These are phyloP conservation scores for Pseudomyrmex sp. DNA, from an alignment of 1,140 invertebrate genomes.

Conservation along the genomic window DNA sequence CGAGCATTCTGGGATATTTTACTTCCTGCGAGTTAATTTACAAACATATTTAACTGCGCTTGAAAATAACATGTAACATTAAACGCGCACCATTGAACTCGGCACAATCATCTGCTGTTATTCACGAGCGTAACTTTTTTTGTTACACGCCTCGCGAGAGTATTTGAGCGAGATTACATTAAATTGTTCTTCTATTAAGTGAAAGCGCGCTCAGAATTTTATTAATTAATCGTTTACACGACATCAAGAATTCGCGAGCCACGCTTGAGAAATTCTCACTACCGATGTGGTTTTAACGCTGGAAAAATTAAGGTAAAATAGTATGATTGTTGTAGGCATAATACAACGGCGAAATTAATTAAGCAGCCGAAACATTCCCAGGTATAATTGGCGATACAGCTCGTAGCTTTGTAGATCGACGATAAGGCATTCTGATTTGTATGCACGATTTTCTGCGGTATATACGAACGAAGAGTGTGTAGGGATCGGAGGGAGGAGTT, in stretches of 20 bases:
- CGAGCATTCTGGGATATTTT: background rate
- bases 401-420: conserved; percentile 20
- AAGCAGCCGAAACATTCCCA: conserved; percentile 36
- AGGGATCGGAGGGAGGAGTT: background rate
- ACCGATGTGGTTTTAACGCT: background rate
- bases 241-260: conserved; percentile 11
- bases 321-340: background rate
- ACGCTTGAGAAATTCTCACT: conserved; percentile 5
- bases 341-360: conserved; percentile 45
- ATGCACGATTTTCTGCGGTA: conserved; percentile 47
- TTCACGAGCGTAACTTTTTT: background rate
- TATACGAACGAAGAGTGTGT: background rate
- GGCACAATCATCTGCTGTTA: background rate
- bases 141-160: conserved; percentile 10
- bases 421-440: conserved; percentile 43
- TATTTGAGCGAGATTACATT: conserved; percentile 13
- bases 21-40: conserved; percentile 13
- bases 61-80: conserved; percentile 28
- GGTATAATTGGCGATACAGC: conserved; percentile 27
- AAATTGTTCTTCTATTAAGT: conserved; percentile 23
- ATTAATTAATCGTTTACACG: conserved; percentile 38
- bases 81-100: conserved; percentile 22
- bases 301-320: background rate
- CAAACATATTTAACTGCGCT: conserved; percentile 1
- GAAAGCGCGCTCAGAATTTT: background rate